Evolutionary conservation across 2,113 vertebrate genomes (phyloP).

Genomic region (Onychorhynchus coronatus): DNA sequence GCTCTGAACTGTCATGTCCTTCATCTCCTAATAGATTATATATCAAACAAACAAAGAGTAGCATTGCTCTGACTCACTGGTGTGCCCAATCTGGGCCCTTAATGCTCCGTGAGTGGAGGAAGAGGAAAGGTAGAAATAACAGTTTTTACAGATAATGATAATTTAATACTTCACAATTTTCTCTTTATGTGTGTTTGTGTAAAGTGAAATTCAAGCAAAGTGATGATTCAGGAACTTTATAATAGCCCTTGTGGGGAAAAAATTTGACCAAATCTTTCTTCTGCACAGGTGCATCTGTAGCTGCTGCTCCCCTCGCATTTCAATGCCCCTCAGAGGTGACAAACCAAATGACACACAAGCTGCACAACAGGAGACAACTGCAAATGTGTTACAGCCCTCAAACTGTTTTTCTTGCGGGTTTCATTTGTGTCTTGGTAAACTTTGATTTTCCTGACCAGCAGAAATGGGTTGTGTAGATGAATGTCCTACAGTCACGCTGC

Average conservation of each 20-base stretch:
- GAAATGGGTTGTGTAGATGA: not conserved
- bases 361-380: not conserved
- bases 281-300: not conserved
- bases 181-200: not conserved
- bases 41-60: accelerated
- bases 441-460: not conserved
- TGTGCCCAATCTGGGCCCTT: not conserved
- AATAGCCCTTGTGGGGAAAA: not conserved
- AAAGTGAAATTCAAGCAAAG: not conserved
- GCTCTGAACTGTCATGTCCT: not conserved
- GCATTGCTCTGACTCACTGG: accelerated
- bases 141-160: not conserved
- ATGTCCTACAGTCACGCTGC: not conserved
- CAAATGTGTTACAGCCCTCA: not conserved
- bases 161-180: not conserved
- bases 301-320: not conserved
- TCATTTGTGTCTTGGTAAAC: not conserved
- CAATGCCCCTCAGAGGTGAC: not conserved
- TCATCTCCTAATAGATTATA: not conserved
- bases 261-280: not conserved
- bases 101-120: accelerated
- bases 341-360: not conserved
- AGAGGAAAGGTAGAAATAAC: not conserved
- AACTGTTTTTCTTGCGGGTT: not conserved
- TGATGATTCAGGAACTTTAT: not conserved